Conservation (phyloP, 1,140 invertebrate species). For the Drosophila guanche region DNA sequence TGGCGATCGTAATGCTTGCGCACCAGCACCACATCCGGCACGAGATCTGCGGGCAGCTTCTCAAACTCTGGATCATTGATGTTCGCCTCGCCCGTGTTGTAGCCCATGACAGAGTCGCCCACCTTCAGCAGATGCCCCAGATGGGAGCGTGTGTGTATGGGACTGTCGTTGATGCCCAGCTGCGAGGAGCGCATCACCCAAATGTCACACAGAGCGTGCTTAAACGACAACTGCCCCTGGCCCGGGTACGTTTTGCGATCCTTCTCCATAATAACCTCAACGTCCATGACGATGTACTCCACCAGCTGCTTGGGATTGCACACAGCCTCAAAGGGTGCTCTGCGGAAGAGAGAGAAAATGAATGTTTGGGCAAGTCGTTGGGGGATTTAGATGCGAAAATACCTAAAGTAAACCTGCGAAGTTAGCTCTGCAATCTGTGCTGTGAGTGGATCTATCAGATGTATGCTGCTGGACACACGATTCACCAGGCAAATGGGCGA, state of each 20-base stretch:
- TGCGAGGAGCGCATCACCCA: slow-evolving; percentile 96
- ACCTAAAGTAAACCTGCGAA: slow-evolving; percentile 91
- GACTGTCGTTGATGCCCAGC: slow-evolving; percentile 92
- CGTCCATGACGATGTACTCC: slow-evolving; percentile 98
- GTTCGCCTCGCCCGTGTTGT: slow-evolving; percentile 94
- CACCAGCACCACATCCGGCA: slow-evolving; percentile 96
- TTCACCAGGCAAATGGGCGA: slow-evolving; percentile 94
- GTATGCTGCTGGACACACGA: slow-evolving; percentile 94
- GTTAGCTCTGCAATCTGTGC: slow-evolving; percentile 96
- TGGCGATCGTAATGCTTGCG: slow-evolving; percentile 95
- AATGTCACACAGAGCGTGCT: slow-evolving; percentile 95
- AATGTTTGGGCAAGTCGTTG: neutral
- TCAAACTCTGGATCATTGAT: slow-evolving; percentile 96
- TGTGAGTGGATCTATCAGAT: slow-evolving; percentile 96
- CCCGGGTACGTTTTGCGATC: slow-evolving; percentile 92
- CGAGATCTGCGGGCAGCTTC: slow-evolving; percentile 87
- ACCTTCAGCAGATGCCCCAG: slow-evolving; percentile 96
- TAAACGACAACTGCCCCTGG: slow-evolving; percentile 92
- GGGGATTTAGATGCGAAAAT: too few species aligned
- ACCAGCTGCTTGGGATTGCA: slow-evolving; percentile 95
- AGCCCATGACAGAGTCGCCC: slow-evolving; percentile 97
- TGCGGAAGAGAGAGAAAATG: neutral
- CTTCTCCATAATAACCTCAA: slow-evolving; percentile 92
- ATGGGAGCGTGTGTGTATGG: slow-evolving; percentile 95
- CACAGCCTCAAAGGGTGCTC: slow-evolving; percentile 91